These are phyloP conservation scores for Parelbella ahira DNA, from an alignment of 2,888 invertebrate genomes.

Conservation along the genomic window DNA sequence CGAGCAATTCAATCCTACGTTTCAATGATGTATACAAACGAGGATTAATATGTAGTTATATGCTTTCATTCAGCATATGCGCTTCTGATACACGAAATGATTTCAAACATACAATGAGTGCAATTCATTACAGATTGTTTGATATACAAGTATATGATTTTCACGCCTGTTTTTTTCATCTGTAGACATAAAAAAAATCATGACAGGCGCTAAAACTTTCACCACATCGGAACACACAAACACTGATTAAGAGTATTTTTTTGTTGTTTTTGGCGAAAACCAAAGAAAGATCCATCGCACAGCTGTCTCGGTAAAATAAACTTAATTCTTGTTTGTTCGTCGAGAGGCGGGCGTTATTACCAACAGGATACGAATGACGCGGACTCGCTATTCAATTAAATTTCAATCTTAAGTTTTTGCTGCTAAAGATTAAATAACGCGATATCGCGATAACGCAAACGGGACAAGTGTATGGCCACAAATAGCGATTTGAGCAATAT, in stretches of 20 bases:
- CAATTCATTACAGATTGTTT: too few relatives aligned
- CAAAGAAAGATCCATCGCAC: conserved; percentile 38
- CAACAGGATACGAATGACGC: conserved; percentile 56
- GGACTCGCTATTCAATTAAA: neutral
- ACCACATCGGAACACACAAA: conserved; percentile 3
- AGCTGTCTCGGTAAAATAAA: conserved; percentile 53
- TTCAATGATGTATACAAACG: too few relatives aligned
- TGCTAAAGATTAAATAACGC: conserved; percentile 1
- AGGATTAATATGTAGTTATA: too few relatives aligned
- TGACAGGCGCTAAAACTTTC: conserved; percentile 2
- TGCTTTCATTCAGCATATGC: too few relatives aligned
- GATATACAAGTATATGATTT: too few relatives aligned
- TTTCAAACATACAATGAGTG: too few relatives aligned
- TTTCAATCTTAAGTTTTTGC: conserved; percentile 3
- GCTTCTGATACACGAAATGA: too few relatives aligned
- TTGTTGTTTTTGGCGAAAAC: conserved; percentile 16
- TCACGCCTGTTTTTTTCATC: too few relatives aligned
- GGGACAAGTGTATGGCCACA: conserved; percentile 5
- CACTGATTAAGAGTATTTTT: conserved; percentile 2
- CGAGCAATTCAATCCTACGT: too few relatives aligned
- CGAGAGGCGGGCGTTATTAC: conserved; percentile 56
- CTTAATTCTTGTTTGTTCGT: conserved; percentile 49
- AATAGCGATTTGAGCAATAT: conserved; percentile 8
- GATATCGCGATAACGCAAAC: neutral
- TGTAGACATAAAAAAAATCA: conserved; percentile 7